A percentile compares a stretch with the other conserved stretches of the same genome.
phyloP scores from a whole-genome alignment of 2,888 invertebrate species.

The Pasiphila rectangulata region DNA sequence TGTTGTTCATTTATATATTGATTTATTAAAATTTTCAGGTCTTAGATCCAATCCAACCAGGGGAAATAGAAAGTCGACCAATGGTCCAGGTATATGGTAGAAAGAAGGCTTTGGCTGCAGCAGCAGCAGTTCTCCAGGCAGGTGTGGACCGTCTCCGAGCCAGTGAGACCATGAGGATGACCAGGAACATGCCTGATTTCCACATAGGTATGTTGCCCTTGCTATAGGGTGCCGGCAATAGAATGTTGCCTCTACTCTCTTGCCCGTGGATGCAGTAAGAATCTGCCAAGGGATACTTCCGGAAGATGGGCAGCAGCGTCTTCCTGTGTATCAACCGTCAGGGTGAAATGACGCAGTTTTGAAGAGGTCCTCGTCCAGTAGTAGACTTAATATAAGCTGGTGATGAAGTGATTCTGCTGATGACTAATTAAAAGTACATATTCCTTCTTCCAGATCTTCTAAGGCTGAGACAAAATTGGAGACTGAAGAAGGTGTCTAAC shows the following conservation, averaged over 20 bases:
- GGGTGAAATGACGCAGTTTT: too few relatives aligned
- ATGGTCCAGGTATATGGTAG: slow-evolving; percentile 95
- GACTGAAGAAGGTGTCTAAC: slow-evolving; percentile 97
- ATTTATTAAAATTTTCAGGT: slow-evolving; percentile 48
- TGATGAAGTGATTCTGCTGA: too few relatives aligned
- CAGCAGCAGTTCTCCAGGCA: slow-evolving; percentile 89
- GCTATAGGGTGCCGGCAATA: too few relatives aligned
- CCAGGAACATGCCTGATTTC: slow-evolving; percentile 91
- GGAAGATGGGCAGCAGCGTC: too few relatives aligned
- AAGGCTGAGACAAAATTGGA: slow-evolving; percentile 94
- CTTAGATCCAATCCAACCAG: slow-evolving; percentile 94
- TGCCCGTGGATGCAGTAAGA: too few relatives aligned
- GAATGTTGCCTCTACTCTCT: too few relatives aligned
- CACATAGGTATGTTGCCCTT: slow-evolving; percentile 85
- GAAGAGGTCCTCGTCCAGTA: too few relatives aligned
- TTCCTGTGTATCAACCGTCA: too few relatives aligned
- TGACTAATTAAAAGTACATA: neutral
- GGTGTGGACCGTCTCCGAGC: slow-evolving; percentile 93
- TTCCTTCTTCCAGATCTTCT: slow-evolving; percentile 85
- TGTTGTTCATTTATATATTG: neutral
- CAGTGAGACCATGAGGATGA: slow-evolving; percentile 88
- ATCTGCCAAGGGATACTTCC: neutral
- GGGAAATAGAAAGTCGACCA: slow-evolving; percentile 89
- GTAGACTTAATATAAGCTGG: too few relatives aligned
- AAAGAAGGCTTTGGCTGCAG: slow-evolving; percentile 94